Conservation (phyloP, 2,888 invertebrate species). For the Anagyrus pseudococci region DNA sequence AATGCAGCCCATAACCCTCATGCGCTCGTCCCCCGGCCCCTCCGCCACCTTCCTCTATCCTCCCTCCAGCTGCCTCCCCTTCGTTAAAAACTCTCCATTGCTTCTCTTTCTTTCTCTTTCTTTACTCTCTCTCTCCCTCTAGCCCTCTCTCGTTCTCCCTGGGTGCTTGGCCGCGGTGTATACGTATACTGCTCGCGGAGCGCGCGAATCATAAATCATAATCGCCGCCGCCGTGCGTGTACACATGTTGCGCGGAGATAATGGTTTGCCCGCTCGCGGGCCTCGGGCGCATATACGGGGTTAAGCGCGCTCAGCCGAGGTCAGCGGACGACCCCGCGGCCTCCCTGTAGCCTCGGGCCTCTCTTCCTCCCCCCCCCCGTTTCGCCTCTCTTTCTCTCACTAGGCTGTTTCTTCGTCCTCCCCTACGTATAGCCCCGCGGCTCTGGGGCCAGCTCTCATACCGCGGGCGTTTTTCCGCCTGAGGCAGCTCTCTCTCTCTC, state of each 20-base stretch:
- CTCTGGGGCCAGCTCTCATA: too few relatives aligned
- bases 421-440: too few relatives aligned
- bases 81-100: slow-evolving; percentile 33
- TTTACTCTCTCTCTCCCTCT: slow-evolving; percentile 6
- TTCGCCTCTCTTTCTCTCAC: slow-evolving; percentile 27
- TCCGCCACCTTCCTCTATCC: slow-evolving; percentile 13
- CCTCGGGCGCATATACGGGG: slow-evolving; percentile 39
- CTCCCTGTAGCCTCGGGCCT: slow-evolving; percentile 31
- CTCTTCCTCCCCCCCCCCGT: slow-evolving; percentile 37
- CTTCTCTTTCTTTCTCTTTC: slow-evolving; percentile 7
- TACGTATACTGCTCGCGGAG: slow-evolving; percentile 19
- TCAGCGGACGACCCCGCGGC: slow-evolving; percentile 55
- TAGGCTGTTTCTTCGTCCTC: background rate
- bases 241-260: slow-evolving; percentile 55
- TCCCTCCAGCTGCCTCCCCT: slow-evolving; percentile 12
- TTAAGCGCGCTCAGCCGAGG: slow-evolving; percentile 48
- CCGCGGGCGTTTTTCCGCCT: too few relatives aligned
- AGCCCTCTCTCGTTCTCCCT: slow-evolving; percentile 2
- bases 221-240: slow-evolving; percentile 48
- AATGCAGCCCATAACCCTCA: slow-evolving; percentile 25
- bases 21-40: too few relatives aligned
- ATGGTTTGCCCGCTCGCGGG: slow-evolving; percentile 44
- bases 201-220: slow-evolving; percentile 55
- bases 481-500: too few relatives aligned
- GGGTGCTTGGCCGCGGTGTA: too few relatives aligned